Evolutionary conservation across 2,113 vertebrate species (phyloP).

Genomic region (Oceanites oceanicus): DNA sequence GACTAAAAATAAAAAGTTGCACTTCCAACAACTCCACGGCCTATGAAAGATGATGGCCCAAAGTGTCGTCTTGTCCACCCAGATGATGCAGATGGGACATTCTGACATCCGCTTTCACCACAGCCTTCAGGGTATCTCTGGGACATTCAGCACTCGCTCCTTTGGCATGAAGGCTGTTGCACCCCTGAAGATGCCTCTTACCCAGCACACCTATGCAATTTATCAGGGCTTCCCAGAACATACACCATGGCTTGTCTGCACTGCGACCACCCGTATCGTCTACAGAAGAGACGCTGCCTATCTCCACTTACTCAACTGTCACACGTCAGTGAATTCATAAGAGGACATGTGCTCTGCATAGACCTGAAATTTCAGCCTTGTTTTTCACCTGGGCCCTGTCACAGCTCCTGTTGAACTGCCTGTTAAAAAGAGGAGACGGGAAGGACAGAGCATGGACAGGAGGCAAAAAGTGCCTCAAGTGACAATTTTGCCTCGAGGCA

Average conservation of each 20-base stretch:
- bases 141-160: too few relatives aligned
- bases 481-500: not conserved
- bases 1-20: not conserved
- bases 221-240: not conserved
- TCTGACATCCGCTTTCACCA: not conserved
- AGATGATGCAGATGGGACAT: not conserved
- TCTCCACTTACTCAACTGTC: not conserved
- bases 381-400: not conserved
- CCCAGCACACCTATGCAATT: not conserved
- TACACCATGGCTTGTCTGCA: too few relatives aligned
- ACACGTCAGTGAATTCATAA: not conserved
- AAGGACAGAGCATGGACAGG: not conserved
- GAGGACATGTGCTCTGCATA: not conserved
- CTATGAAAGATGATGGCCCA: not conserved
- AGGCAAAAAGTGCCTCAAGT: not conserved
- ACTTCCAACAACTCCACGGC: not conserved
- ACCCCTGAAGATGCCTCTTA: not conserved
- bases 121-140: not conserved
- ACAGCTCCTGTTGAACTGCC: too few relatives aligned
- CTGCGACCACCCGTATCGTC: accelerated
- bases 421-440: not conserved
- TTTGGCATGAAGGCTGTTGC: not conserved
- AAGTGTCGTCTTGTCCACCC: not conserved
- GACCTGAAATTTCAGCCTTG: not conserved
- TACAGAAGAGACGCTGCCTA: accelerated